Percentiles rank a stretch among this genome's conserved stretches.
Conservation (phyloP, 1,140 invertebrate species). For the Drosophila bipectinata region DNA sequence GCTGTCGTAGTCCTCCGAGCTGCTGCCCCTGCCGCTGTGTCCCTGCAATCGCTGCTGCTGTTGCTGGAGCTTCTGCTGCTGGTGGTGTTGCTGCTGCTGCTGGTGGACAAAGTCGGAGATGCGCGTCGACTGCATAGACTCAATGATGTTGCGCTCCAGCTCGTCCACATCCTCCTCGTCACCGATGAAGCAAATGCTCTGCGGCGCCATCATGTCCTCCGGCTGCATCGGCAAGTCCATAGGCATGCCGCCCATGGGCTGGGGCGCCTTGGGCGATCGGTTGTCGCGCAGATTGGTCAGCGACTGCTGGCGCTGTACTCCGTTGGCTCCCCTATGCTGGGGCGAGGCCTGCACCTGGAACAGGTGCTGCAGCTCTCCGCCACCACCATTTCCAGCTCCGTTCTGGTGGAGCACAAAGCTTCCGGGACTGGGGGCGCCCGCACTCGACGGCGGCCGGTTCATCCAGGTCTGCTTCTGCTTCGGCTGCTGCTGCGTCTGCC, state of each 20-base stretch:
- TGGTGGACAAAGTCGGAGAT: slow-evolving; percentile 77
- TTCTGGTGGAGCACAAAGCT: slow-evolving; percentile 81
- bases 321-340: slow-evolving; percentile 62
- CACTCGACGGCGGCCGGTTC: slow-evolving; percentile 61
- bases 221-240: slow-evolving; percentile 85
- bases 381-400: slow-evolving; percentile 55
- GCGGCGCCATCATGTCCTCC: slow-evolving; percentile 87
- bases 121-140: slow-evolving; percentile 78
- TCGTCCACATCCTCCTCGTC: slow-evolving; percentile 85
- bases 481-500: slow-evolving; percentile 73
- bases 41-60: slow-evolving; percentile 45
- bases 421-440: slow-evolving; percentile 55
- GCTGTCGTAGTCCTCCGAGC: slow-evolving; percentile 74
- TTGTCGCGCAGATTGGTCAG: slow-evolving; percentile 77
- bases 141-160: slow-evolving; percentile 81
- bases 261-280: slow-evolving; percentile 67
- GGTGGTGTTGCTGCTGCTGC: slow-evolving; percentile 66
- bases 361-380: slow-evolving; percentile 75
- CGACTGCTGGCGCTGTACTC: slow-evolving; percentile 81
- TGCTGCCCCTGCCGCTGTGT: slow-evolving; percentile 70
- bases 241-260: slow-evolving; percentile 84
- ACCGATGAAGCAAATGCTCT: slow-evolving; percentile 96
- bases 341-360: slow-evolving; percentile 83
- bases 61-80: slow-evolving; percentile 52
- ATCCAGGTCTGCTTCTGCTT: slow-evolving; percentile 66